A percentile compares a stretch with the other conserved stretches of the same genome.
Conservation (phyloP, 2,888 invertebrate genomes). For the Drosophila sordidapex region DNA sequence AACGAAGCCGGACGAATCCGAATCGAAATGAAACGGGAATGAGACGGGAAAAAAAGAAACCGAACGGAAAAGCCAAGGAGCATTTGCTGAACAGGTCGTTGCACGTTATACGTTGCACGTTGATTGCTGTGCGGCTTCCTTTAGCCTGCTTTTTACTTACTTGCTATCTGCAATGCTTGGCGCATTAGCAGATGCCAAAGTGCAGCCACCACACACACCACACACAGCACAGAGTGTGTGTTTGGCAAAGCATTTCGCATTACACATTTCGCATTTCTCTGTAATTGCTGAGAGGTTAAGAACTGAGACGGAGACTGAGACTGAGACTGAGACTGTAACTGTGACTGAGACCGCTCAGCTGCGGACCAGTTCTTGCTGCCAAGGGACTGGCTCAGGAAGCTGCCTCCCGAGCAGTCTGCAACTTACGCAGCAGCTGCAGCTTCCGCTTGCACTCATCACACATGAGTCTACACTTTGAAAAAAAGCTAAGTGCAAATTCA, state of each 20-base stretch:
- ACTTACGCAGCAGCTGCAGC: constrained; percentile 31
- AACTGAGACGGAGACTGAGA: neutral
- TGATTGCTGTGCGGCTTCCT: constrained; percentile 58
- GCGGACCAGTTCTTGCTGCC: constrained; percentile 24
- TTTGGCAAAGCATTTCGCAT: constrained; percentile 47
- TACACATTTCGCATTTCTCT: constrained; percentile 54
- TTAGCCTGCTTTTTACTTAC: constrained; percentile 57
- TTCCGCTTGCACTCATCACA: constrained; percentile 57
- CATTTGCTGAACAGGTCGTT: constrained; percentile 61
- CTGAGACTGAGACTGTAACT: neutral
- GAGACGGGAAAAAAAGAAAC: constrained; percentile 32
- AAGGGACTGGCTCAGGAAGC: constrained; percentile 39
- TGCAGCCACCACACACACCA: constrained; percentile 16
- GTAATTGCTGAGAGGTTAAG: constrained; percentile 61
- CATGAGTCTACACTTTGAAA: constrained; percentile 6
- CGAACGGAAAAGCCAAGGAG: constrained; percentile 45
- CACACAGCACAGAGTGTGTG: neutral
- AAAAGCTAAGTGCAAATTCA: neutral
- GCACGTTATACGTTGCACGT: constrained; percentile 64
- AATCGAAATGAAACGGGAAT: constrained; percentile 1
- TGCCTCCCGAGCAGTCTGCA: constrained; percentile 20
- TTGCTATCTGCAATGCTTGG: constrained; percentile 31
- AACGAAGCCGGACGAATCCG: constrained; percentile 21
- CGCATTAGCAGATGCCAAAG: constrained; percentile 53
- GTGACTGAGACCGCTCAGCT: constrained; percentile 1